phyloP scores from a whole-genome alignment of 2,888 invertebrate species.

The Eupithecia dodoneata region DNA sequence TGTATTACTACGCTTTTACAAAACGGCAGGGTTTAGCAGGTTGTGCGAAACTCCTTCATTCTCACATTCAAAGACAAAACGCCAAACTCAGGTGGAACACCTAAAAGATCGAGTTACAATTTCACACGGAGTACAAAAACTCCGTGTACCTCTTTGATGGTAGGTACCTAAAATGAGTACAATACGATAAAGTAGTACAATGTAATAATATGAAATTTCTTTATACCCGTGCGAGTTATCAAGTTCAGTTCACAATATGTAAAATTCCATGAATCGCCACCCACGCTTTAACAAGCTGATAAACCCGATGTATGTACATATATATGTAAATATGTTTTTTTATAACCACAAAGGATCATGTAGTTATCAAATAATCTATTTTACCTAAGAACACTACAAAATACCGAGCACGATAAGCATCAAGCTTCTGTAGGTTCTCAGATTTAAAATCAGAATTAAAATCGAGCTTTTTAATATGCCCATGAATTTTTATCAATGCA shows the following conservation, averaged over 20 bases:
- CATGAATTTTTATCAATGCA: conserved; percentile 68
- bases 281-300: conserved; percentile 36
- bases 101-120: conserved; percentile 61
- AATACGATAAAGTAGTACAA: neutral
- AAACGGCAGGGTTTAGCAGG: conserved; percentile 40
- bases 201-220: conserved; percentile 1
- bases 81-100: conserved; percentile 44
- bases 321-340: conserved; percentile 18
- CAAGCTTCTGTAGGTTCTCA: conserved; percentile 14
- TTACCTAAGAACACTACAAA: conserved; percentile 8
- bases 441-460: conserved; percentile 43
- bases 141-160: neutral
- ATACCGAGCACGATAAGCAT: conserved; percentile 20
- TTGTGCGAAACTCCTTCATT: conserved; percentile 62
- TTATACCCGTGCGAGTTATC: conserved; percentile 41
- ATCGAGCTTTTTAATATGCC: conserved; percentile 63
- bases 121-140: conserved; percentile 15
- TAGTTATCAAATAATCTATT: conserved; percentile 8
- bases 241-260: conserved; percentile 43
- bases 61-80: conserved; percentile 60
- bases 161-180: neutral
- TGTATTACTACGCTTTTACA: neutral
- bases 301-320: conserved; percentile 15
- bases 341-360: conserved; percentile 24
- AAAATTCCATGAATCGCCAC: conserved; percentile 52